phyloP scores from a whole-genome alignment of 2,113 vertebrate species.

The Hippocampus guttulatus region DNA sequence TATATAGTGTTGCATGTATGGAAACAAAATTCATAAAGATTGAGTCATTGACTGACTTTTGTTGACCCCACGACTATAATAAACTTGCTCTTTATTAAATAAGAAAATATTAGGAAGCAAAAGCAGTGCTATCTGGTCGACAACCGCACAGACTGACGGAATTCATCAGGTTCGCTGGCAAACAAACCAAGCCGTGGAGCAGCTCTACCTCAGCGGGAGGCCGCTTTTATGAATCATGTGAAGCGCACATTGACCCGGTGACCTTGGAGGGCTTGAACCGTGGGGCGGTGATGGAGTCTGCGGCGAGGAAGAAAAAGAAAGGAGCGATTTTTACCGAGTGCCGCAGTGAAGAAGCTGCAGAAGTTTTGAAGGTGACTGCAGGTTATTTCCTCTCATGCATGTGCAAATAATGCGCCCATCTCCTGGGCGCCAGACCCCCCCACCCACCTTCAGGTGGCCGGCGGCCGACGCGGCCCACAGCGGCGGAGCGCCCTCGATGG shows the following conservation, averaged over 20 bases:
- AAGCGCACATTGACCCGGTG: conserved; percentile 45
- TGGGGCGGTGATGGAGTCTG: conserved; percentile 14
- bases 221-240: conserved; percentile 42
- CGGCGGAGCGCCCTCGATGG: too few relatives aligned
- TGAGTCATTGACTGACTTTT: neutral
- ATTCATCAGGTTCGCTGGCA: conserved; percentile 75
- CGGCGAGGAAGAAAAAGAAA: conserved; percentile 7
- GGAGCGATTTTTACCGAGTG: neutral
- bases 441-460: too few relatives aligned
- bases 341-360: conserved; percentile 13
- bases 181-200: conserved; percentile 90
- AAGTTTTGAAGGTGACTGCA: conserved; percentile 59
- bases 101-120: neutral
- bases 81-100: neutral
- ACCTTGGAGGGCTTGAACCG: conserved; percentile 69
- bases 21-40: neutral
- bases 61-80: neutral
- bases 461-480: too few relatives aligned
- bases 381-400: conserved; percentile 23
- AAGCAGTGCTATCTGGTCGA: neutral
- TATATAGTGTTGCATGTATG: neutral
- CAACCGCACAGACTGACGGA: neutral
- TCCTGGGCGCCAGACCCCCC: conserved; percentile 16
- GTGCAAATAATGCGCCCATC: conserved; percentile 39
- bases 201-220: conserved; percentile 80